A percentile compares a stretch with the other conserved stretches of the same genome.
phyloP scores from a whole-genome alignment of 2,797 vertebrate genomes.

The Balearica regulorum region DNA sequence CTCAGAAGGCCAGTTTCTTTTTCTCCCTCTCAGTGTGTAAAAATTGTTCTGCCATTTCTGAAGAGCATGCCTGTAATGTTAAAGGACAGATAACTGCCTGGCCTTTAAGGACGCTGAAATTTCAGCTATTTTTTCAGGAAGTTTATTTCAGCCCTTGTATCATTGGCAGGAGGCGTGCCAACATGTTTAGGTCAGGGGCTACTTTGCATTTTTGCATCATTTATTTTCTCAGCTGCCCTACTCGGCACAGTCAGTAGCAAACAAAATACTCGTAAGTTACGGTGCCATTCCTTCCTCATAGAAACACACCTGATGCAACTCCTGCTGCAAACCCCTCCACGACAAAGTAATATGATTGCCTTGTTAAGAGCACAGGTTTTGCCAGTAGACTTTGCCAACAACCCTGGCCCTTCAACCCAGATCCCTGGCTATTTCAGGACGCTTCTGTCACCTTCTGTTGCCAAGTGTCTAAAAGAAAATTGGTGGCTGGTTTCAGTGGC shows the following conservation, averaged over 20 bases:
- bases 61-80: background rate
- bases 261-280: background rate
- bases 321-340: background rate
- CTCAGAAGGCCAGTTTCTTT: background rate
- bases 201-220: background rate
- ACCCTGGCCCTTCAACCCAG: background rate
- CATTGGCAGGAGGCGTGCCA: background rate
- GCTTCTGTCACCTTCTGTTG: background rate
- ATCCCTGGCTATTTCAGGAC: background rate
- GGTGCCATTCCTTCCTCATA: fast-evolving
- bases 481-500: background rate
- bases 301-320: background rate
- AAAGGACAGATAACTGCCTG: background rate
- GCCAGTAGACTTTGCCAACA: background rate
- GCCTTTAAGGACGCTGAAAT: background rate
- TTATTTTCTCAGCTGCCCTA: background rate
- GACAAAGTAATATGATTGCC: background rate
- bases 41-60: background rate
- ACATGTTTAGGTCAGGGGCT: background rate
- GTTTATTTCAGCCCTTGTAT: background rate
- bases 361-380: background rate
- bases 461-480: fast-evolving
- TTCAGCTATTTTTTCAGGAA: too few relatives aligned
- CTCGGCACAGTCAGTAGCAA: background rate
- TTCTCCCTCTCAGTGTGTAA: background rate